A percentile compares a stretch with the other conserved stretches of the same genome.
phyloP scores from a whole-genome alignment of 1,140 invertebrate species.

The Dendroctonus ponderosae region DNA sequence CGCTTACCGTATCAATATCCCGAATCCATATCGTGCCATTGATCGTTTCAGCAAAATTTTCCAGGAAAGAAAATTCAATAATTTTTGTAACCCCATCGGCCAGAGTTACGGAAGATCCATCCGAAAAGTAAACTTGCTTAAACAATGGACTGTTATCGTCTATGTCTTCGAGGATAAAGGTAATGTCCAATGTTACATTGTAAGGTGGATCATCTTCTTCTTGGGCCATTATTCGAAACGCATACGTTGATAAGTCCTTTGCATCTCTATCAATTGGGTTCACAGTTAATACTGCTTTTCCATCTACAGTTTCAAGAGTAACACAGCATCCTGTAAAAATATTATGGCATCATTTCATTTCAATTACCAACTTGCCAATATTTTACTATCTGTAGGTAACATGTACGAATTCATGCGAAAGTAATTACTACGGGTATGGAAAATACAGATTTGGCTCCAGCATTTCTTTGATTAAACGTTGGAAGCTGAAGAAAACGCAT shows the following conservation, averaged over 20 bases:
- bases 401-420: too few relatives aligned
- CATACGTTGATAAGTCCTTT: constrained; percentile 55
- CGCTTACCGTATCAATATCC: constrained; percentile 58
- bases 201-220: constrained; percentile 52
- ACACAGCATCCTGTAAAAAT: constrained; percentile 37
- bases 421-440: too few relatives aligned
- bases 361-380: too few relatives aligned
- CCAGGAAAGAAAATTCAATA: constrained; percentile 25
- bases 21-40: constrained; percentile 49
- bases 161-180: constrained; percentile 57
- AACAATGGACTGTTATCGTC: constrained; percentile 55
- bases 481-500: too few relatives aligned
- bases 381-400: too few relatives aligned
- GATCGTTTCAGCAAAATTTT: constrained; percentile 32
- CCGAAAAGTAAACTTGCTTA: neutral
- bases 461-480: too few relatives aligned
- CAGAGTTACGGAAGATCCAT: constrained; percentile 9
- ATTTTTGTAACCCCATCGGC: constrained; percentile 52
- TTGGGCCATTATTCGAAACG: constrained; percentile 52
- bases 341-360: too few relatives aligned
- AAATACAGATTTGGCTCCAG: too few relatives aligned
- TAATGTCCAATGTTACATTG: constrained; percentile 46
- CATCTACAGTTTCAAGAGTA: constrained; percentile 47
- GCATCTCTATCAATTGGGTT: constrained; percentile 55
- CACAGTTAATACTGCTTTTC: constrained; percentile 52